Evolutionary conservation across 2,797 vertebrate genomes (phyloP).

Genomic region (Danio albolineatus): DNA sequence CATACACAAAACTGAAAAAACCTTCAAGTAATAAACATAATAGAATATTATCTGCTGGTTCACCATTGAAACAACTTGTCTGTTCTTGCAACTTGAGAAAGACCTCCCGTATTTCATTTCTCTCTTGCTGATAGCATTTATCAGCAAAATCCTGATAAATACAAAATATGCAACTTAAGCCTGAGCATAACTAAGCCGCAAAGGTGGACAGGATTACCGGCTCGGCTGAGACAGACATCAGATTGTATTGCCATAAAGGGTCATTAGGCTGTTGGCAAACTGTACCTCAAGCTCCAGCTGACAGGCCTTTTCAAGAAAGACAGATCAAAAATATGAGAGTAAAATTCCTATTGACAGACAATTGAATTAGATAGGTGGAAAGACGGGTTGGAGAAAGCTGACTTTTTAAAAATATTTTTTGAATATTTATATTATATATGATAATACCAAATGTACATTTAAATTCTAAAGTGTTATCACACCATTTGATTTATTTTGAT

Average conservation of each 20-base stretch:
- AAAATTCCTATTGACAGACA: slow-evolving; percentile 99
- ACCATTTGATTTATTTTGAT: slow-evolving; percentile 57
- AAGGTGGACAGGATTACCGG: slow-evolving; percentile 94
- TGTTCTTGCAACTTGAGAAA: slow-evolving; percentile 83
- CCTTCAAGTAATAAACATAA: not conserved
- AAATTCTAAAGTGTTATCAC: slow-evolving; percentile 41
- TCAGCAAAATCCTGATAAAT: slow-evolving; percentile 97
- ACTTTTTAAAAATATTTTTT: slow-evolving; percentile 38
- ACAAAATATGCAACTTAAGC: slow-evolving; percentile 99
- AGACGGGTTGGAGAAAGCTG: slow-evolving; percentile 3
- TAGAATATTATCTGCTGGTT: slow-evolving; percentile 66
- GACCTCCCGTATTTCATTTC: slow-evolving; percentile 96
- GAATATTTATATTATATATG: slow-evolving; percentile 29
- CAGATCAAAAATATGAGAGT: slow-evolving; percentile 95
- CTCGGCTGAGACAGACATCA: slow-evolving; percentile 88
- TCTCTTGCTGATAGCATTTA: slow-evolving; percentile 97
- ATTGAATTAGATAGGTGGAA: slow-evolving; percentile 78
- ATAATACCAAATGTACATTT: slow-evolving; percentile 46
- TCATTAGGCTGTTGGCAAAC: slow-evolving; percentile 92
- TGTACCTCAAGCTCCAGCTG: slow-evolving; percentile 93
- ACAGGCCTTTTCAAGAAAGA: slow-evolving; percentile 96
- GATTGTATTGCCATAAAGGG: slow-evolving; percentile 91
- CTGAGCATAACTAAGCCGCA: slow-evolving; percentile 89
- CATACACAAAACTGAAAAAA: not conserved
- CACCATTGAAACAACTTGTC: slow-evolving; percentile 63